A percentile compares a stretch with the other conserved stretches of the same genome.
phyloP scores from a whole-genome alignment of 1,140 invertebrate species.

The Hycleus cichorii region DNA sequence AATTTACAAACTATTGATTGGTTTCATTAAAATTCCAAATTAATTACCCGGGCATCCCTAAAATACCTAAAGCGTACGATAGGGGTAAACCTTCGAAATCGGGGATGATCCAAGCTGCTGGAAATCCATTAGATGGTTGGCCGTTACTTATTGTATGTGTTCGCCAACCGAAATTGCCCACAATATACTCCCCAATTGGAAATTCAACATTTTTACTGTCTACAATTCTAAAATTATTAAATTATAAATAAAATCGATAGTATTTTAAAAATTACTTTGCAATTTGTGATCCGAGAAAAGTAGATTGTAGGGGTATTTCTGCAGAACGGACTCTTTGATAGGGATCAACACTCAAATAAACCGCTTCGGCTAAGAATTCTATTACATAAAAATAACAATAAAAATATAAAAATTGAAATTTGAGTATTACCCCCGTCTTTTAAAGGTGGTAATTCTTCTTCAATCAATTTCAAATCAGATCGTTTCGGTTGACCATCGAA shows the following conservation, averaged over 20 bases:
- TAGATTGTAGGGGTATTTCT: slow-evolving; percentile 43
- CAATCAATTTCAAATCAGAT: slow-evolving; percentile 53
- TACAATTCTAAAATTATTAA: slow-evolving; percentile 44
- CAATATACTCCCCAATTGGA: slow-evolving; percentile 44
- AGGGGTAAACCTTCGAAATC: slow-evolving; percentile 16
- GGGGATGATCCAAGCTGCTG: neutral
- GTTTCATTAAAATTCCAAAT: neutral
- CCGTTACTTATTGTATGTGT: slow-evolving; percentile 44
- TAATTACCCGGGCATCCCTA: slow-evolving; percentile 52
- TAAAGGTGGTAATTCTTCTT: slow-evolving; percentile 52
- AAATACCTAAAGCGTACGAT: slow-evolving; percentile 39
- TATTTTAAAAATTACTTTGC: slow-evolving; percentile 43
- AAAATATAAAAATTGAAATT: too few relatives aligned
- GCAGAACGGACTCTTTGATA: slow-evolving; percentile 38
- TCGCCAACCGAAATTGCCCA: slow-evolving; percentile 49
- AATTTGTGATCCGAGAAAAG: slow-evolving; percentile 55
- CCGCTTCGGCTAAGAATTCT: slow-evolving; percentile 32
- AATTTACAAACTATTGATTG: neutral
- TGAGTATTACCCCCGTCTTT: slow-evolving; percentile 51
- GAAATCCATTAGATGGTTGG: slow-evolving; percentile 1
- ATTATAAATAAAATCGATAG: slow-evolving; percentile 12
- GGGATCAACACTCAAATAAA: slow-evolving; percentile 55
- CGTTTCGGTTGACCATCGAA: slow-evolving; percentile 56
- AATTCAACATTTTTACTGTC: slow-evolving; percentile 52
- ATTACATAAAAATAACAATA: too few relatives aligned